Conservation (phyloP, 2,113 vertebrate genomes). For the Periophthalmus modestus region DNA sequence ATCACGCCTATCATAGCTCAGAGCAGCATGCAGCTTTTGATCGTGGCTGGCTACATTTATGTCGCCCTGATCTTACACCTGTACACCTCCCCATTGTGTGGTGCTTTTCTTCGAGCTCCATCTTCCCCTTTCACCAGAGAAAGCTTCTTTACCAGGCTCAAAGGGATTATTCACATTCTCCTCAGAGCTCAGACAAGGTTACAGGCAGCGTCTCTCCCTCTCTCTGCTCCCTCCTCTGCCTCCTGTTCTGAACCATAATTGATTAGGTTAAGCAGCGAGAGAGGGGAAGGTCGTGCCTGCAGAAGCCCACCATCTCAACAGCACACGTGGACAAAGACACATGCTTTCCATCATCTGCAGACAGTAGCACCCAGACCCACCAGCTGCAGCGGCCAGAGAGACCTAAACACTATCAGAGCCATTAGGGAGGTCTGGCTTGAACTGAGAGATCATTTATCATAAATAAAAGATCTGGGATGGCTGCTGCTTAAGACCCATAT, state of each 20-base stretch:
- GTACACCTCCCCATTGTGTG: slow-evolving; percentile 20
- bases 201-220: slow-evolving; percentile 52
- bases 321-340: slow-evolving; percentile 53
- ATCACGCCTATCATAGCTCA: neutral
- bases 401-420: slow-evolving; percentile 29
- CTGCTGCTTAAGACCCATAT: neutral
- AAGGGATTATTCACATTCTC: slow-evolving; percentile 79
- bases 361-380: slow-evolving; percentile 33
- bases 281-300: slow-evolving; percentile 71
- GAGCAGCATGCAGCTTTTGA: neutral
- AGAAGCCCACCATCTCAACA: slow-evolving; percentile 55
- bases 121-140: slow-evolving; percentile 40
- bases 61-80: slow-evolving; percentile 12
- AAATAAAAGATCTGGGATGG: neutral
- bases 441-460: neutral
- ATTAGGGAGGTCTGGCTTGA: slow-evolving; percentile 1
- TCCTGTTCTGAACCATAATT: slow-evolving; percentile 80
- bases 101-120: slow-evolving; percentile 18
- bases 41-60: slow-evolving; percentile 5
- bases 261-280: slow-evolving; percentile 79
- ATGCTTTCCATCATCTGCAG: slow-evolving; percentile 66
- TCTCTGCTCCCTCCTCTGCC: slow-evolving; percentile 67
- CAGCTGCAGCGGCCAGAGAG: slow-evolving; percentile 38
- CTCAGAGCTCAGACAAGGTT: slow-evolving; percentile 77
- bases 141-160: slow-evolving; percentile 71